These are phyloP conservation scores for Apteryx owenii DNA, from an alignment of 2,113 vertebrate genomes.

Conservation along the genomic window DNA sequence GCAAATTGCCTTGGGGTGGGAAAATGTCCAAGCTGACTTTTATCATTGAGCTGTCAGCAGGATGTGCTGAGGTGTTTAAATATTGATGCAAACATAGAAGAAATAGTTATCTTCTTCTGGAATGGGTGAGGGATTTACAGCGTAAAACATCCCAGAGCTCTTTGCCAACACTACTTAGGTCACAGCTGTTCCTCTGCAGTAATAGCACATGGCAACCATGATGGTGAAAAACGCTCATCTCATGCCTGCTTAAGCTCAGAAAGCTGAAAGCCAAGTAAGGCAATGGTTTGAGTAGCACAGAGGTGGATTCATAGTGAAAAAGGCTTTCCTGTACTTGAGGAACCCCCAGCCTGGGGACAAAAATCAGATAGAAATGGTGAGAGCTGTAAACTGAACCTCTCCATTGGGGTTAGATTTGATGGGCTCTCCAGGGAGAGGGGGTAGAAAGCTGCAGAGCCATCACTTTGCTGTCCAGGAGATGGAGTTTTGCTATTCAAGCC, in stretches of 20 bases:
- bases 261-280: not conserved
- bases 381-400: not conserved
- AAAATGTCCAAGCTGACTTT: not conserved
- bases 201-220: not conserved
- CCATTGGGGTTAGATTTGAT: not conserved
- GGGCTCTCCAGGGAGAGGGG: not conserved
- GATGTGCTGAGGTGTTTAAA: slow-evolving; percentile 23
- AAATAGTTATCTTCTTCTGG: not conserved
- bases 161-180: not conserved
- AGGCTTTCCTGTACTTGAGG: not conserved
- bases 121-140: not conserved
- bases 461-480: not conserved
- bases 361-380: not conserved
- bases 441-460: not conserved
- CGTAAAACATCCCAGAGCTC: not conserved
- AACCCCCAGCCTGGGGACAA: not conserved
- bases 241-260: not conserved
- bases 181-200: not conserved
- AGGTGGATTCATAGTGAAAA: not conserved
- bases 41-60: not conserved
- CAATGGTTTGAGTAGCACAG: not conserved
- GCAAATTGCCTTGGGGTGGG: not conserved
- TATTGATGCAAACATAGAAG: slow-evolving; percentile 32
- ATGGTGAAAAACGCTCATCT: not conserved
- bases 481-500: not conserved